These are phyloP conservation scores for Pycnomerus fuliginosus DNA, from an alignment of 2,888 invertebrate genomes.

Conservation along the genomic window DNA sequence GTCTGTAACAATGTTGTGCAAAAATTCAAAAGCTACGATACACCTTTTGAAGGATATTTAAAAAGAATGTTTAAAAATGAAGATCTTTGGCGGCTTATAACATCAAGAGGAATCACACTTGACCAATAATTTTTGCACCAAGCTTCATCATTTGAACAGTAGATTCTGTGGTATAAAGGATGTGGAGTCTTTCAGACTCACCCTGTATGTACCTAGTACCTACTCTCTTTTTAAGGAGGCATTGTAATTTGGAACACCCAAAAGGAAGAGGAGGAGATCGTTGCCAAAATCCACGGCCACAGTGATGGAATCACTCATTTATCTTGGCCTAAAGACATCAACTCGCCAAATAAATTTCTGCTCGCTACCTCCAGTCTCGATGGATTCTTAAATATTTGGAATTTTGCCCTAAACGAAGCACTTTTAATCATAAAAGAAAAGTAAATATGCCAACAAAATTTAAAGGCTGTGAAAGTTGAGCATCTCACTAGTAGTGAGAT, in stretches of 20 bases:
- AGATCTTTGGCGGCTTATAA: too few relatives aligned
- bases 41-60: too few relatives aligned
- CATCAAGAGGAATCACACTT: too few relatives aligned
- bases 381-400: conserved; percentile 46
- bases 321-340: conserved; percentile 45
- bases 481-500: too few relatives aligned
- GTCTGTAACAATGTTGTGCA: too few relatives aligned
- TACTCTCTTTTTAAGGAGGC: conserved; percentile 29
- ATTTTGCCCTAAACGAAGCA: conserved; percentile 31
- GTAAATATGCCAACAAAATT: conserved; percentile 27
- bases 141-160: too few relatives aligned
- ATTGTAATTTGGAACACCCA: conserved; percentile 46
- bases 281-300: conserved; percentile 40
- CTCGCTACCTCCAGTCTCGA: conserved; percentile 47
- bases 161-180: too few relatives aligned
- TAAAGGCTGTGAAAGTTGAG: too few relatives aligned
- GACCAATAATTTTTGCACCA: too few relatives aligned
- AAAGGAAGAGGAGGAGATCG: conserved; percentile 40
- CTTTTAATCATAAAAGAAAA: conserved; percentile 33
- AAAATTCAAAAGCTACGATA: too few relatives aligned
- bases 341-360: conserved; percentile 36
- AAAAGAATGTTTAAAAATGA: too few relatives aligned
- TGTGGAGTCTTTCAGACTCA: too few relatives aligned
- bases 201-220: conserved; percentile 5
- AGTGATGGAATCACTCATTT: conserved; percentile 46